These are phyloP conservation scores for Rhaphigaster nebulosa DNA, from an alignment of 2,888 invertebrate species.

Conservation along the genomic window DNA sequence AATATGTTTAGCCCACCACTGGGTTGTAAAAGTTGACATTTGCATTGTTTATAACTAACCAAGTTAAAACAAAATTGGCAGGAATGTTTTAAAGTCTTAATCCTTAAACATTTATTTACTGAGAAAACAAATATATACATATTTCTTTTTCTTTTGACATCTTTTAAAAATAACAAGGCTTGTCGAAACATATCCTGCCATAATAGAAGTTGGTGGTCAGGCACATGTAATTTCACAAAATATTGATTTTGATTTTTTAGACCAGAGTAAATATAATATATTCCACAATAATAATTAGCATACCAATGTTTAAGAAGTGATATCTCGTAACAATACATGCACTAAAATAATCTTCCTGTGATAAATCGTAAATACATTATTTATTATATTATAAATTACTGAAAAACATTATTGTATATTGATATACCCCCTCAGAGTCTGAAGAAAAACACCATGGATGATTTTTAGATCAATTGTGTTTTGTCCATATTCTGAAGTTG, in stretches of 20 bases:
- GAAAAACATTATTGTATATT: no score
- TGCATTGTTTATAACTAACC: background rate
- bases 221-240: background rate
- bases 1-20: background rate
- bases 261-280: background rate
- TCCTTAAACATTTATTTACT: background rate
- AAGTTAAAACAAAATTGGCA: background rate
- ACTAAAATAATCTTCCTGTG: no score
- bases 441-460: no score
- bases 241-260: background rate
- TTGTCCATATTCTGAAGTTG: no score
- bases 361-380: no score
- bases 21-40: background rate
- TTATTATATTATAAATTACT: no score
- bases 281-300: background rate
- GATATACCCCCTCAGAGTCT: no score
- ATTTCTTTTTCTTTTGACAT: background rate
- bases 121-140: background rate
- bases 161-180: background rate
- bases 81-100: background rate
- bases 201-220: background rate
- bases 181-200: background rate
- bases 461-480: no score
- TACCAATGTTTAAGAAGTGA: no score
- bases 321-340: no score